phyloP scores from a whole-genome alignment of 2,888 invertebrate species.

The Calephelis perditalis region DNA sequence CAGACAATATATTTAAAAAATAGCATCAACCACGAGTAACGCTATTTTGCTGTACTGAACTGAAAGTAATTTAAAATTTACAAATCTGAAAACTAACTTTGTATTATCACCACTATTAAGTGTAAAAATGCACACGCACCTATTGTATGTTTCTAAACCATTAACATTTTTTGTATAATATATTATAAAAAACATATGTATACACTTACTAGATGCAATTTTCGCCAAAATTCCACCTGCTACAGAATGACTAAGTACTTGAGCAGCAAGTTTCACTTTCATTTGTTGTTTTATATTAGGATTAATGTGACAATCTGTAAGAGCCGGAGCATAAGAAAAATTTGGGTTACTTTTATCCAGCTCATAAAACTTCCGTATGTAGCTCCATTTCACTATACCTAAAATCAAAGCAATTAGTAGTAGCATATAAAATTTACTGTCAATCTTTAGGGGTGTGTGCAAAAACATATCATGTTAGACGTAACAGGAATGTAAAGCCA shows the following conservation, averaged over 20 bases:
- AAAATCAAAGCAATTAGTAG: neutral
- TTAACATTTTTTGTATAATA: too few species aligned
- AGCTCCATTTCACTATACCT: neutral
- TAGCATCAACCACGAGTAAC: too few species aligned
- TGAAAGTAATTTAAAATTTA: too few species aligned
- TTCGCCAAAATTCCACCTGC: neutral
- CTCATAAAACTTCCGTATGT: neutral
- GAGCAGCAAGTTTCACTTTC: neutral
- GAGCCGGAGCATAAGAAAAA: neutral
- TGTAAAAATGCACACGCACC: too few species aligned
- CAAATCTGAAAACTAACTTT: too few species aligned
- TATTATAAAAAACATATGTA: neutral
- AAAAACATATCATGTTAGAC: too few species aligned
- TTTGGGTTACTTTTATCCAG: neutral
- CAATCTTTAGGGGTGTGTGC: too few species aligned
- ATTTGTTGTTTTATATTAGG: conserved; percentile 1
- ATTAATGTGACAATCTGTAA: neutral
- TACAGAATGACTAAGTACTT: conserved; percentile 3
- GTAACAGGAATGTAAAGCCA: neutral
- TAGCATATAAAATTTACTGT: too few species aligned
- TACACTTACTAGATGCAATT: conserved; percentile 1
- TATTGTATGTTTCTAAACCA: too few species aligned
- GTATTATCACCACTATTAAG: too few species aligned
- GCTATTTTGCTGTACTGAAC: too few species aligned
- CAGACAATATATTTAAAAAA: too few species aligned